These are phyloP conservation scores for Theonella swinhoei DNA, from an alignment of 37 sponge, comb jelly and placozoan genomes.

Conservation along the genomic window DNA sequence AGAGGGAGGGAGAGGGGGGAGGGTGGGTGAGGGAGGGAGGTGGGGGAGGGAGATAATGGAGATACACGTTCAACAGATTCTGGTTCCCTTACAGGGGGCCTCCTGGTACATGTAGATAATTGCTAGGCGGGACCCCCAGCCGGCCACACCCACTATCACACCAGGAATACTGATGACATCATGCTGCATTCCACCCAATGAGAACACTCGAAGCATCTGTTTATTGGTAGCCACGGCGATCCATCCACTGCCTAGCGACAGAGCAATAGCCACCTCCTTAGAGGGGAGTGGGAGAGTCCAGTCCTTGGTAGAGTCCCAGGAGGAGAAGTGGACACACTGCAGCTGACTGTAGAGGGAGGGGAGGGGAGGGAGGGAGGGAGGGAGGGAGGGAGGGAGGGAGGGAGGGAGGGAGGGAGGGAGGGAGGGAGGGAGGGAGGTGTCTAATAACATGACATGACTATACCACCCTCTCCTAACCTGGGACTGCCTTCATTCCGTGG, in stretches of 20 bases:
- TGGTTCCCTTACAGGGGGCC: not conserved
- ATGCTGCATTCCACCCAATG: slow-evolving; percentile 74
- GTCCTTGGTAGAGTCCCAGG: slow-evolving; percentile 69
- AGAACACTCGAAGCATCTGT: slow-evolving; percentile 55
- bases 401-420: not conserved
- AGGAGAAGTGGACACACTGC: slow-evolving; percentile 67
- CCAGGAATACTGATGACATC: slow-evolving; percentile 72
- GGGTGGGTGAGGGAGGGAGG: not conserved
- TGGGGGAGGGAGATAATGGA: not conserved
- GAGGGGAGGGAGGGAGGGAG: not conserved
- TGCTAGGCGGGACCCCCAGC: slow-evolving; percentile 40
- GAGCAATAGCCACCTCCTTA: slow-evolving; percentile 43
- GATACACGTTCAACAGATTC: too few relatives aligned
- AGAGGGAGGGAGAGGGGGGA: not conserved
- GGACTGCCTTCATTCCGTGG: slow-evolving; percentile 35
- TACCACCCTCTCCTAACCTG: slow-evolving; percentile 36
- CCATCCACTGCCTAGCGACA: slow-evolving; percentile 69
- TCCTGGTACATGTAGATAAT: slow-evolving; percentile 71
- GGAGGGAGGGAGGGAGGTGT: not conserved
- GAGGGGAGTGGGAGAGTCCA: slow-evolving; percentile 68
- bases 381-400: not conserved
- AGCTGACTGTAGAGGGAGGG: slow-evolving; percentile 51
- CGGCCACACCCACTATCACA: slow-evolving; percentile 54
- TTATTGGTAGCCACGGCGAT: slow-evolving; percentile 76
- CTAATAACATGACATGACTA: too few relatives aligned